Evolutionary conservation across 2,797 vertebrate genomes (phyloP), one percentile per base, ranked within the genome.

Genomic region (Smutsia temminckii): DNA sequence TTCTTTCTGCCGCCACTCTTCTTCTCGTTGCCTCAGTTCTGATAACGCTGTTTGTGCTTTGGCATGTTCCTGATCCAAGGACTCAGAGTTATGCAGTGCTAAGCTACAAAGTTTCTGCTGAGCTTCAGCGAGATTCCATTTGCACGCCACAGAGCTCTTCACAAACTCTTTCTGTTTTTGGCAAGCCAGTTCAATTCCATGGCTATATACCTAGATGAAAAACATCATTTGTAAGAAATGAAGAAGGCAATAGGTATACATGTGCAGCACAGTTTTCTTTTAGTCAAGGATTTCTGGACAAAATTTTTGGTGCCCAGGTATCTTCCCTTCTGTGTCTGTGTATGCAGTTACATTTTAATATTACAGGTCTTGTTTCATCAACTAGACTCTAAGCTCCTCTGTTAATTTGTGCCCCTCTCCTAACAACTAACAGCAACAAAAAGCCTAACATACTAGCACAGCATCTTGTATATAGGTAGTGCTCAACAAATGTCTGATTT

Each of bases 1-100:
- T 98, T 99, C 99, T 98, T 99, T 99, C 96, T 98, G 99, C 32
- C 99, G 98, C 99, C 99, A 99, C 95, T 99, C 99, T 97, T 99
- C 98, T 96, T 99, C 99, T 0, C 98, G 99, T 97, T 99, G 98
- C 5, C 98, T 98, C 92, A 99, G 98, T 72, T 99, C 99, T 0
- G 98, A 97, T 61, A 99, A 98, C 94, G 99, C 99, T 61, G 98
- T 98, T 94, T 97, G 98, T 61, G 99, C 99, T 95, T 98, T 99
- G 88, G 99, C 99, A 1, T 97, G 98, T 90, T 99, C 99, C 98
- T 99, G 99, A 97, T 99, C 99, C 25, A 98, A 89, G 29, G 99
- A 99, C 97, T 99, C 99, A 0, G 99, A 99, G 98, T 99, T 99
- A 98, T 99, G 99, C 95, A 99, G 98, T n/a, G 99, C 99, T 94